Evolutionary conservation across 2,888 invertebrate genomes (phyloP).

Genomic region (Nephrotoma flavescens): DNA sequence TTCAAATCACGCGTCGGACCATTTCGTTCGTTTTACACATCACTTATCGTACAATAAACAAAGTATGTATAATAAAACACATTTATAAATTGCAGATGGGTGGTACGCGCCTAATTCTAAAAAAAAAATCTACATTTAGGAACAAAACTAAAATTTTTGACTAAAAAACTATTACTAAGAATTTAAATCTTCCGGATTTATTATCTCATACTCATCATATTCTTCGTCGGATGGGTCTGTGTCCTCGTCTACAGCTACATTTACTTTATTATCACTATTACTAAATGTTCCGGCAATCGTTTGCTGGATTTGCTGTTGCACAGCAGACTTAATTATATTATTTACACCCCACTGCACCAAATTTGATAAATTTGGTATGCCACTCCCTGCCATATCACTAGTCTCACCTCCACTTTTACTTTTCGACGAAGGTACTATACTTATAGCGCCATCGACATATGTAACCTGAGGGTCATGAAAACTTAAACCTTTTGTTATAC

Average conservation of each 20-base stretch:
- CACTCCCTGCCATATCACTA: neutral
- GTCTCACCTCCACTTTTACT: neutral
- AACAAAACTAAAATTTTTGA: neutral
- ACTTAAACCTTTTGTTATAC: constrained; percentile 26
- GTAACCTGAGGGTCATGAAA: constrained; percentile 22
- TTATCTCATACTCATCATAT: constrained; percentile 31
- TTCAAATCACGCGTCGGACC: neutral
- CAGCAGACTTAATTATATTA: neutral
- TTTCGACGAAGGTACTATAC: neutral
- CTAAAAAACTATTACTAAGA: neutral
- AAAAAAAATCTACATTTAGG: neutral
- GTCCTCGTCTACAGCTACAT: neutral
- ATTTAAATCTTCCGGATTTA: constrained; percentile 28
- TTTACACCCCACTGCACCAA: neutral
- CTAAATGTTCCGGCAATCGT: constrained; percentile 6
- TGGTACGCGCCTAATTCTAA: neutral
- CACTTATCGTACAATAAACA: neutral
- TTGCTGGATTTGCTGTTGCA: constrained; percentile 5
- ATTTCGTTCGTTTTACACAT: neutral
- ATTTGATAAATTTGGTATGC: neutral
- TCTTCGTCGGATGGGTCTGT: constrained; percentile 24
- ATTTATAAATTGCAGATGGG: neutral
- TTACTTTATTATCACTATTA: constrained; percentile 1
- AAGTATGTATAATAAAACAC: neutral
- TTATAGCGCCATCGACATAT: constrained; percentile 14